These are phyloP conservation scores for Dipodomys ordii DNA, from an alignment of 2,113 vertebrate species.

Conservation along the genomic window DNA sequence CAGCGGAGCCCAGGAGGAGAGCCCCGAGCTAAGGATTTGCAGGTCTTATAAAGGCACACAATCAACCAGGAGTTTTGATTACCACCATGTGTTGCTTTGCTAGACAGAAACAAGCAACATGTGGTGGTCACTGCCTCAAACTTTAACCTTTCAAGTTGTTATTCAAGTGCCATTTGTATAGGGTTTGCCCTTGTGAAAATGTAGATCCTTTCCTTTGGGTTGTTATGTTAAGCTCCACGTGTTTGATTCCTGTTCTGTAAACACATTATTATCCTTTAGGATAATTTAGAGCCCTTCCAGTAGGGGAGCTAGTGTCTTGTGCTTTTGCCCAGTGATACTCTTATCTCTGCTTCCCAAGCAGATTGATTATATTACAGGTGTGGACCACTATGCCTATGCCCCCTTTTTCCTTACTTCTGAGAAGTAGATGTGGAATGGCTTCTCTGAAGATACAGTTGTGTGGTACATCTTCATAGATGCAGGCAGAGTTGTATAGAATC, in stretches of 20 bases:
- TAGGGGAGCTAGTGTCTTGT: neutral
- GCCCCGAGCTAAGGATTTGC: too few species aligned
- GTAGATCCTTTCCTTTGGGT: neutral
- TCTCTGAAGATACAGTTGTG: too few species aligned
- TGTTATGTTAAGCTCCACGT: neutral
- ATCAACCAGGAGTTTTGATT: too few species aligned
- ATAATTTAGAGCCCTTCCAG: neutral
- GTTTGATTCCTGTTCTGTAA: neutral
- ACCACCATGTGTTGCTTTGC: too few species aligned
- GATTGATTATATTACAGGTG: too few species aligned
- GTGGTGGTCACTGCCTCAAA: too few species aligned
- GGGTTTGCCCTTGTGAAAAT: constrained; percentile 46
- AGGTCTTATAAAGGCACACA: too few species aligned
- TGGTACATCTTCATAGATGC: accelerated
- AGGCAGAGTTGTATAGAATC: neutral
- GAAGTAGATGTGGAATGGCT: neutral
- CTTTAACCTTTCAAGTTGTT: neutral
- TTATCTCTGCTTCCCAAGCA: too few species aligned
- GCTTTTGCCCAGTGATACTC: too few species aligned
- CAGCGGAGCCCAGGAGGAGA: too few species aligned
- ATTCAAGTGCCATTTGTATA: neutral
- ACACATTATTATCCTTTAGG: neutral
- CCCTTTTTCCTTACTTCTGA: neutral
- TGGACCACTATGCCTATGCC: neutral
- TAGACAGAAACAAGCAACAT: too few species aligned